Conservation (phyloP, 2,797 vertebrate genomes). For the Gobionotothen gibberifrons region DNA sequence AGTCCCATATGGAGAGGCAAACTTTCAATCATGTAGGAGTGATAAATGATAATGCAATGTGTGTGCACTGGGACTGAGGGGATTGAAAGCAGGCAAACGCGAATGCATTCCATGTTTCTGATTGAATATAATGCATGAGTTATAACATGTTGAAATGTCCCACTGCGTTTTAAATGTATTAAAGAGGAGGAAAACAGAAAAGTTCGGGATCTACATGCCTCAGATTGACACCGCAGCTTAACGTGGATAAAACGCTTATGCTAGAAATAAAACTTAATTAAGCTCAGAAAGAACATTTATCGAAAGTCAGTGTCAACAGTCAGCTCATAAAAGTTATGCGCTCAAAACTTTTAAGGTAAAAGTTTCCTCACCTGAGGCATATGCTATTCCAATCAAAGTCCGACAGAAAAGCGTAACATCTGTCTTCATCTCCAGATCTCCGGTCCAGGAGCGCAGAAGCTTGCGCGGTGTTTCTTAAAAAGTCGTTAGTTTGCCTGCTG, state of each 20-base stretch:
- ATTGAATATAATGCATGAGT: neutral
- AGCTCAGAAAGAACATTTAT: slow-evolving; percentile 15
- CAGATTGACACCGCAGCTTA: neutral
- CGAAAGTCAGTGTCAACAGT: slow-evolving; percentile 12
- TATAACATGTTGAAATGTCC: neutral
- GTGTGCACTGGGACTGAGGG: neutral
- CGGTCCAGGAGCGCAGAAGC: slow-evolving; percentile 68
- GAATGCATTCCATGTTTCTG: neutral
- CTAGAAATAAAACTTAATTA: slow-evolving; percentile 1
- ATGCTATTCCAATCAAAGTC: slow-evolving; percentile 86
- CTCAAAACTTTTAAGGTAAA: slow-evolving; percentile 50
- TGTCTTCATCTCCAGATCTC: slow-evolving; percentile 89
- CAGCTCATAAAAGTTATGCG: slow-evolving; percentile 31
- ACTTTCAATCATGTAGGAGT: neutral
- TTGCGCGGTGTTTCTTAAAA: slow-evolving; percentile 31
- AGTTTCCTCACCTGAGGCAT: slow-evolving; percentile 82
- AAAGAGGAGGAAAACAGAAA: neutral
- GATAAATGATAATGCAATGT: neutral
- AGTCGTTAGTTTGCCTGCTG: slow-evolving; percentile 30
- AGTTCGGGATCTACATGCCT: neutral
- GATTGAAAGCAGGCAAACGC: neutral
- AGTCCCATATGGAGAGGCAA: slow-evolving; percentile 1
- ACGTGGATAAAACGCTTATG: neutral
- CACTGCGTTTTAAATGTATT: rapidly evolving
- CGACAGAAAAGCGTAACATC: slow-evolving; percentile 83